Conservation (phyloP, 2,113 vertebrate genomes). For the Oenanthe melanoleuca region DNA sequence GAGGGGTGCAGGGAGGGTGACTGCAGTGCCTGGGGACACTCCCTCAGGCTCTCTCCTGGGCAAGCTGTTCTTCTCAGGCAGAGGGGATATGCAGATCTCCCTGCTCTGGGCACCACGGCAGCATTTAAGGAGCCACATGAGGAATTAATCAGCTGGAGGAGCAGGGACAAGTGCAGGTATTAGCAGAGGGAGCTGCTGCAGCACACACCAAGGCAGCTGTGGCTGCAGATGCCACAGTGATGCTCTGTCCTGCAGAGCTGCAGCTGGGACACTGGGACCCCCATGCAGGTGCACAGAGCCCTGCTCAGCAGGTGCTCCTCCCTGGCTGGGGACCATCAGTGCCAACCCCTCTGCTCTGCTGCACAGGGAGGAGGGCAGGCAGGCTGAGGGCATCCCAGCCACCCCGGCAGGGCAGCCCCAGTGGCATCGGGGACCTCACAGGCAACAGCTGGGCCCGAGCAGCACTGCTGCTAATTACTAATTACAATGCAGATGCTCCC, state of each 20-base stretch:
- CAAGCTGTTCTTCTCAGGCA: not conserved
- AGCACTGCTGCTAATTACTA: slow-evolving; percentile 17
- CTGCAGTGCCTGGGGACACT: not conserved
- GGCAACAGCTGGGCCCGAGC: not conserved
- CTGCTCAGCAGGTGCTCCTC: not conserved
- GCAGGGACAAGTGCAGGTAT: not conserved
- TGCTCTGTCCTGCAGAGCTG: not conserved
- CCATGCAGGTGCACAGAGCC: rapidly evolving
- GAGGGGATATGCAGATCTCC: not conserved
- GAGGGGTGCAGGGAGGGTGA: not conserved
- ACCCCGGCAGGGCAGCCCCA: not conserved
- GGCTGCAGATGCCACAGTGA: not conserved
- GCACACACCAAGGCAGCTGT: not conserved
- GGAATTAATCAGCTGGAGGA: not conserved
- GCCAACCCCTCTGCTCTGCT: not conserved
- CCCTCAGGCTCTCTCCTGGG: not conserved
- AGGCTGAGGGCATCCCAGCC: not conserved
- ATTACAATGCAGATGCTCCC: slow-evolving; percentile 59
- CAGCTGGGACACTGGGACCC: not conserved
- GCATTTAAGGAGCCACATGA: not conserved
- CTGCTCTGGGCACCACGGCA: not conserved
- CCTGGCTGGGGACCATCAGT: not conserved
- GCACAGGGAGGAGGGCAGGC: not conserved
- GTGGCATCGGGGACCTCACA: not conserved
- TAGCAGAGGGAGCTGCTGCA: not conserved